These are phyloP conservation scores for Macrosteles quadrilineatus DNA, from an alignment of 1,140 invertebrate genomes.

Conservation along the genomic window DNA sequence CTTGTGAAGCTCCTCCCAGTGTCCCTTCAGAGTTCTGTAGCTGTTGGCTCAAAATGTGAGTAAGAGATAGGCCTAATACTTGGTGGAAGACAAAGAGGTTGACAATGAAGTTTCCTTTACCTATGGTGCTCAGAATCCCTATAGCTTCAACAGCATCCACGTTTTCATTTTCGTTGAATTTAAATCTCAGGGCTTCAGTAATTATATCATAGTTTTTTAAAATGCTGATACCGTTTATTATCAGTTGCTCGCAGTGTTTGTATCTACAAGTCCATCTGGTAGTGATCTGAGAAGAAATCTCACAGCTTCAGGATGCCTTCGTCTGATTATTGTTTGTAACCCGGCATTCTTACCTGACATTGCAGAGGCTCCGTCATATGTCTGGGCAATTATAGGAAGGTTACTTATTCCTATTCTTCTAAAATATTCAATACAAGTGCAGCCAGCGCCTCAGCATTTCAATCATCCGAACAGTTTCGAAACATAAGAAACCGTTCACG, in stretches of 20 bases:
- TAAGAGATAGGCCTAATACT: neutral
- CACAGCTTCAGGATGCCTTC: neutral
- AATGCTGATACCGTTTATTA: no score
- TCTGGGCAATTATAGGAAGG: neutral
- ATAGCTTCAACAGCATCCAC: neutral
- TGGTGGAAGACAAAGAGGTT: conserved; percentile 1
- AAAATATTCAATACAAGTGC: neutral
- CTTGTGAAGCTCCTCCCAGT: conserved; percentile 11
- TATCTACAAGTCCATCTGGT: neutral
- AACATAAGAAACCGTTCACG: neutral
- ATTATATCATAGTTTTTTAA: neutral
- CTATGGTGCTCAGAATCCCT: neutral
- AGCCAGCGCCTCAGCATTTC: neutral
- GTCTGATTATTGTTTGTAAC: neutral
- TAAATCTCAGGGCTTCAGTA: neutral
- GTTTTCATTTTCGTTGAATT: neutral
- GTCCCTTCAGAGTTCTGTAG: neutral
- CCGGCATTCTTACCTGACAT: neutral
- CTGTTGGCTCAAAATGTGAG: neutral
- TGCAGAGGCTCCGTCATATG: neutral
- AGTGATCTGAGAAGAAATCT: neutral
- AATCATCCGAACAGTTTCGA: neutral
- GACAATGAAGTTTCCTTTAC: neutral
- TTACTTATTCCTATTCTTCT: neutral
- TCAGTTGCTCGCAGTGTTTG: neutral